Base-by-base conservation (phyloP, 2,888 invertebrate species). In the Oxycera nigricornis region DNA sequence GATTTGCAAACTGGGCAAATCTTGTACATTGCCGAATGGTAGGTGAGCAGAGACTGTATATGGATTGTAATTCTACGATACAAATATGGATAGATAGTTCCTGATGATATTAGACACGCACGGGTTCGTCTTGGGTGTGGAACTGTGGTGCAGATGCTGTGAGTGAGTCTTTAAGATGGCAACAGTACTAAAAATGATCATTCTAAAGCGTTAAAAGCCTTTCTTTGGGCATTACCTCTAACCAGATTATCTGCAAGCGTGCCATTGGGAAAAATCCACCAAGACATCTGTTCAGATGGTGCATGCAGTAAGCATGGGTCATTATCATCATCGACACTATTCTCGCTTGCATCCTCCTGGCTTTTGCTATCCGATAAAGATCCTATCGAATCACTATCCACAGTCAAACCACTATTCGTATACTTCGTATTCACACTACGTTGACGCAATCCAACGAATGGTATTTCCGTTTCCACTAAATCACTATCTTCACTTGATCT, bases 201-300 rank as follows among this genome's bases (percentile, higher is more conserved):
- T n/a, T n/a, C n/a, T n/a, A n/a, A n/a, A n/a, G n/a, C n/a, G n/a
- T n/a, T n/a, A n/a, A n/a, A n/a, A n/a, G n/a, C n/a, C n/a, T n/a
- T n/a, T n/a, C n/a, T n/a, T n/a, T n/a, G n/a, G n/a, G n/a, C n/a
- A 46, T 35, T 68, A 70, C 70, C 70, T 70, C 70, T 50, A 31
- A 70, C 30, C 2, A 70, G 31, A 24, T 31, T 70, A 17, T 70
- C 70, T 24, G 55, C 70, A 14, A 70, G 55, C 2, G 70, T 82
- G 35, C 84, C 84, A 80, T 84, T 84, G 0, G 77, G 65, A 77
- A 76, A 74, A 2, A 79, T 76, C 84, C 84, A 84, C 78, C 81
- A 80, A 30, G 81, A 74, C 7, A 82, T 77, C 39, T 79, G 73
- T 2, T 77, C 77, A 59, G 82, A 83, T 0, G 83, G 68, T 2